Percentiles rank a stretch among this genome's conserved stretches.
Conservation (phyloP, 2,797 vertebrate species). For the Paedocypris micromegethes region DNA sequence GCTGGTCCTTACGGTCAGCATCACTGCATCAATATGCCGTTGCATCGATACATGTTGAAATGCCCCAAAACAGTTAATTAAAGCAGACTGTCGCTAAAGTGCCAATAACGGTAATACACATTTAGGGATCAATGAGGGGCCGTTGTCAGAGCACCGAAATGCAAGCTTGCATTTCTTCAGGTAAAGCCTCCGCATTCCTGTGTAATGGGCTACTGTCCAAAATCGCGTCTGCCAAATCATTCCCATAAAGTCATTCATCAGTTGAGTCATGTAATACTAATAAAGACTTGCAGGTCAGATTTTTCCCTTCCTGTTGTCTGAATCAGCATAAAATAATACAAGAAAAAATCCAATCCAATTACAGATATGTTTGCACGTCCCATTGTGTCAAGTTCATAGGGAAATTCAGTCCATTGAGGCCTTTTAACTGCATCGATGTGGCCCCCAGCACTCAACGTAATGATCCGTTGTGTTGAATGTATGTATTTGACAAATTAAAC, state of each 20-base stretch:
- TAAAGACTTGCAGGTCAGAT: slow-evolving; percentile 12
- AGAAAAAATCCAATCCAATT: slow-evolving; percentile 23
- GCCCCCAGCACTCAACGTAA: slow-evolving; percentile 34
- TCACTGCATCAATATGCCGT: slow-evolving; percentile 38
- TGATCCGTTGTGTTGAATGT: slow-evolving; percentile 44
- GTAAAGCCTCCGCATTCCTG: slow-evolving; percentile 11
- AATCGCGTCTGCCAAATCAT: slow-evolving; percentile 42
- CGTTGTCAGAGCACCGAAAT: slow-evolving; percentile 21
- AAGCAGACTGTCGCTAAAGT: slow-evolving; percentile 39
- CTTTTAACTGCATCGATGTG: slow-evolving; percentile 21
- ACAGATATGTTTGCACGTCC: slow-evolving; percentile 24
- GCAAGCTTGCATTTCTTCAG: slow-evolving; percentile 44
- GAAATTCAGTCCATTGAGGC: slow-evolving; percentile 17
- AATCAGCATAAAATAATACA: slow-evolving; percentile 26
- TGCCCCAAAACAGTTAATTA: slow-evolving; percentile 48
- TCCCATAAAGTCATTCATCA: slow-evolving; percentile 35
- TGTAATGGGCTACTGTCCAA: slow-evolving; percentile 42
- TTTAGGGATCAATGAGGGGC: slow-evolving; percentile 41
- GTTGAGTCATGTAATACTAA: slow-evolving; percentile 31
- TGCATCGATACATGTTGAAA: slow-evolving; percentile 33
- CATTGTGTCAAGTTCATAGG: slow-evolving; percentile 29
- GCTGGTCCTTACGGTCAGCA: slow-evolving; percentile 27
- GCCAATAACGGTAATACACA: slow-evolving; percentile 46
- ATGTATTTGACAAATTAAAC: slow-evolving; percentile 46
- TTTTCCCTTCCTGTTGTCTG: slow-evolving; percentile 29